A percentile compares a stretch with the other conserved stretches of the same genome.
Evolutionary conservation across 2,113 vertebrate species (phyloP).

Genomic region (Petaurus breviceps): DNA sequence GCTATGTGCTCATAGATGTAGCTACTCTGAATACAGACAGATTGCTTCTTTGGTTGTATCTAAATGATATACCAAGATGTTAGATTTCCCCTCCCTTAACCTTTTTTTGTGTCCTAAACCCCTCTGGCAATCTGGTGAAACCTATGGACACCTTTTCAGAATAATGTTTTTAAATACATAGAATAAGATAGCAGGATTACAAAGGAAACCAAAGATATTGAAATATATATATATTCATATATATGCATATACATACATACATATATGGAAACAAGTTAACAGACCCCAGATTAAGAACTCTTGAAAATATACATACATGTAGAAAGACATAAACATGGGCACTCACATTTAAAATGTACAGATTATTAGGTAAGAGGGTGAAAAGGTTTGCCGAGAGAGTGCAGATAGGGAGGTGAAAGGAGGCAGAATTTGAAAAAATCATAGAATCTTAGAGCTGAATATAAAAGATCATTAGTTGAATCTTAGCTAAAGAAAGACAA

Average conservation of each 20-base stretch:
- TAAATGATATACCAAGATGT: not conserved
- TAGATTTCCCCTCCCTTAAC: not conserved
- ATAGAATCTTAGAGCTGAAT: not conserved
- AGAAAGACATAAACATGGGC: not conserved
- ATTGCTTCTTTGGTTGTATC: not conserved
- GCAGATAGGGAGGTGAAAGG: not conserved
- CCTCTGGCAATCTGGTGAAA: not conserved
- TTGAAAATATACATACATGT: not conserved
- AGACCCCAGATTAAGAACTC: not conserved
- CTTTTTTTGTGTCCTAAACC: not conserved
- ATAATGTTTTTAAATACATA: not conserved
- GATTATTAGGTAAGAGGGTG: not conserved
- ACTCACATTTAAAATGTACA: not conserved
- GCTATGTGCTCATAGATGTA: not conserved
- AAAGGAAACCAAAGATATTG: not conserved
- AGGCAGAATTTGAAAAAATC: not conserved
- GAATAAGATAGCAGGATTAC: not conserved
- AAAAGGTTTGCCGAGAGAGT: not conserved
- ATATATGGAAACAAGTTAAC: not conserved
- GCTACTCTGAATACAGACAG: not conserved
- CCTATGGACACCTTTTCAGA: not conserved
- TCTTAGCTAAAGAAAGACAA: not conserved
- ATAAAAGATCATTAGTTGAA: not conserved
- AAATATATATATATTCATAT: not conserved
- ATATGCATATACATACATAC: not conserved